Evolutionary conservation across 2,113 vertebrate genomes (phyloP), one percentile per base, ranked within the genome.

Genomic region (Grammomys surdaster): DNA sequence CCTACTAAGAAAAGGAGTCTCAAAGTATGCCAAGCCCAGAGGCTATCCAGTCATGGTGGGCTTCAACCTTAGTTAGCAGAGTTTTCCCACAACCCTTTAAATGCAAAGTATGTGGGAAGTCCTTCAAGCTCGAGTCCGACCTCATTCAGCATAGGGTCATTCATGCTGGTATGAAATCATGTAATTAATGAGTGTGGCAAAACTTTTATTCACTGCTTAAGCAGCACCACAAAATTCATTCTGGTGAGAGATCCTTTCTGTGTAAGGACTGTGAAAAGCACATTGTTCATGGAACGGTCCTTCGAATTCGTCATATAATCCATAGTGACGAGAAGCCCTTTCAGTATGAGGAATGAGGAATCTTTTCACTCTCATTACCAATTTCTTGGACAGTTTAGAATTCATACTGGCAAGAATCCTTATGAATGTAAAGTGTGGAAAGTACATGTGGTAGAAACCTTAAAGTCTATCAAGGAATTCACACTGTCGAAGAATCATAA

Each of bases 191-290:
- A 98, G n/a, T 99, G 98, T 33, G 98, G 98, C 0, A 98, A 98
- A 97, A 97, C 97, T 90, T 99, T 99, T 91, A 98, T 96, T 4
- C 98, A 97, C 11, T 97, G 97, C 46, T 98, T 98, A n/a, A 98
- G 28, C 96, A 97, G 14, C 97, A 98, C 40, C 81, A 96, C 48
- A 95, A 94, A 65, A 97, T 85, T 85, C 94, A 84, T 9, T 63
- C 81, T 43, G 56, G 22, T 28, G 80, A 84, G 3, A 84, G 56
- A 63, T 14, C 81, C 78, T 56, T 81, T 56, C 56, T 43, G 22
- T 60, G 56, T 26, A 40, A 40, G 12, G 54, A 82, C 8, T 84
- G 80, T 60, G n/a, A 58, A 10, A 84, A 84, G 31, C 48, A 19
- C 16, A 19, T 80, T 80, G 31, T 80, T 54, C 77, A 33, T 80